Conservation (phyloP, 2,888 invertebrate genomes). For the Erebia ligea region DNA sequence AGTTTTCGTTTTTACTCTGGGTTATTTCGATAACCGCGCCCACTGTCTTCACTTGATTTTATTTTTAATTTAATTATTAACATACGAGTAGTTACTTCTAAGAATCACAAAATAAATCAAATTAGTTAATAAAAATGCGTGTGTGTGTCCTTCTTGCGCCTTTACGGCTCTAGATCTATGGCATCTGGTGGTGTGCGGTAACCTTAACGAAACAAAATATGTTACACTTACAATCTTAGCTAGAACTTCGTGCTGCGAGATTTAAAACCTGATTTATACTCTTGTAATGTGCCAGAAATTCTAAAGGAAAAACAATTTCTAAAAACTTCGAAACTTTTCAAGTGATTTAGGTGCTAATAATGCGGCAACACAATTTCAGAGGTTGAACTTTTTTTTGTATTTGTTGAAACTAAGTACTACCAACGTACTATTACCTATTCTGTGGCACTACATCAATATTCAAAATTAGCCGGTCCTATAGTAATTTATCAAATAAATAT, state of each 20-base stretch:
- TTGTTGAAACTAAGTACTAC: not conserved
- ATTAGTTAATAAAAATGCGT: too few relatives aligned
- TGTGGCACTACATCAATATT: not conserved
- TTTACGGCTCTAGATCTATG: not conserved
- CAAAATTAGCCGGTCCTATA: too few relatives aligned
- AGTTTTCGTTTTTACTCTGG: too few relatives aligned
- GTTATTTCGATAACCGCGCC: too few relatives aligned
- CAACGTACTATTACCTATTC: too few relatives aligned
- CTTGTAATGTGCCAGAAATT: conserved; percentile 41
- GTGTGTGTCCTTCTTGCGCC: too few relatives aligned
- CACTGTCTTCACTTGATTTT: too few relatives aligned
- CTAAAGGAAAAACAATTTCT: conserved; percentile 30
- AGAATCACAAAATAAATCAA: too few relatives aligned
- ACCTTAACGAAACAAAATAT: conserved; percentile 19
- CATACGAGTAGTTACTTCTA: too few relatives aligned
- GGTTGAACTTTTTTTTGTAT: not conserved
- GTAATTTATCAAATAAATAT: too few relatives aligned
- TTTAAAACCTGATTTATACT: conserved; percentile 45
- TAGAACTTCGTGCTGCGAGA: conserved; percentile 33
- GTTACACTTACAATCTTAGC: conserved; percentile 29
- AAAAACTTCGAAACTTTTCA: conserved; percentile 27
- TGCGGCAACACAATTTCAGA: not conserved
- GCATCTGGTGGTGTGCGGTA: not conserved
- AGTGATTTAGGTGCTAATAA: conserved; percentile 36
- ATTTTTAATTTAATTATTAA: too few relatives aligned